Conservation (phyloP, 2,113 vertebrate species). For the Jacana jacana region DNA sequence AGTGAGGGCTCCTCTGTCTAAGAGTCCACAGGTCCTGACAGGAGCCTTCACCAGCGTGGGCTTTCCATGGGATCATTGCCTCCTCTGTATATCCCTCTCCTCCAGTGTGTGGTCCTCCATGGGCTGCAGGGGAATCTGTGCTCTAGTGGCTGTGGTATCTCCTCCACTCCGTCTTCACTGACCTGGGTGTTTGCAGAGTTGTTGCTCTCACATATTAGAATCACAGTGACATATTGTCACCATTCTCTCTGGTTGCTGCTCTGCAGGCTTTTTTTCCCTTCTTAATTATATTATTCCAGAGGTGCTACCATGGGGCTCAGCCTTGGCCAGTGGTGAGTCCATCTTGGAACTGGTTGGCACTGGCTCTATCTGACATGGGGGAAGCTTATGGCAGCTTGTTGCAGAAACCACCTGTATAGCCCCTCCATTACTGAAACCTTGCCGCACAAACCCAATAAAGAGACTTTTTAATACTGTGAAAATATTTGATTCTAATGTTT, state of each 20-base stretch:
- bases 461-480: accelerated
- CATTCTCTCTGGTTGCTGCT: neutral
- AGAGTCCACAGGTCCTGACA: neutral
- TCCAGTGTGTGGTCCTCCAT: neutral
- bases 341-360: neutral
- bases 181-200: neutral
- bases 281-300: neutral
- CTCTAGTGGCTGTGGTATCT: neutral
- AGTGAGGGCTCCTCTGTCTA: neutral
- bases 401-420: neutral
- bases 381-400: neutral
- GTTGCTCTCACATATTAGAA: neutral
- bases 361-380: neutral
- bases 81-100: neutral
- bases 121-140: neutral
- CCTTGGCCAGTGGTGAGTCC: neutral
- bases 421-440: too few species aligned
- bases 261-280: neutral
- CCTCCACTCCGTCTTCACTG: neutral
- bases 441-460: neutral
- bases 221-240: too few species aligned
- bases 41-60: neutral
- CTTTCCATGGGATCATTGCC: neutral
- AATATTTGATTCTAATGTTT: neutral
- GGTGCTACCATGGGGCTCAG: neutral